These are phyloP conservation scores for Rhopalosiphum padi DNA, from an alignment of 1,140 invertebrate species.

Conservation along the genomic window DNA sequence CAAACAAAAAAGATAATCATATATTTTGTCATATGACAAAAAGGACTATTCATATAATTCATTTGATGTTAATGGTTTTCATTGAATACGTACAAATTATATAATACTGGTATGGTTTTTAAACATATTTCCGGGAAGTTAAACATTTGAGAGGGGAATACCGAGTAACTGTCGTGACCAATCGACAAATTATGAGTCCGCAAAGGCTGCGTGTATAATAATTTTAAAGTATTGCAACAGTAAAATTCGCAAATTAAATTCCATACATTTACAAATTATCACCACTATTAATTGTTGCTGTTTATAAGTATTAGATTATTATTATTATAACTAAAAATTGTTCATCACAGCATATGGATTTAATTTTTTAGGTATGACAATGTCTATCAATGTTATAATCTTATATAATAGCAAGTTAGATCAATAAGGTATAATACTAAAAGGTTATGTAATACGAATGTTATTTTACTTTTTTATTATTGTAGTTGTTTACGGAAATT, in stretches of 20 bases:
- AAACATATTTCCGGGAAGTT: background rate
- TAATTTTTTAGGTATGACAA: background rate
- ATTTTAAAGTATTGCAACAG: too few species aligned
- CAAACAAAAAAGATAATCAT: background rate
- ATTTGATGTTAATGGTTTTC: background rate
- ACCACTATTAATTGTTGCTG: background rate
- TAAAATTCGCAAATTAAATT: background rate
- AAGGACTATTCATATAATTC: background rate
- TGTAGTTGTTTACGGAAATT: background rate
- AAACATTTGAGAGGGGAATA: background rate
- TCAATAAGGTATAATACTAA: too few species aligned
- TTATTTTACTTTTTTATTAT: background rate
- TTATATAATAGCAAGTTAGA: too few species aligned
- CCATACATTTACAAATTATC: background rate
- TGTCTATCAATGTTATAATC: too few species aligned
- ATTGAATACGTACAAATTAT: background rate
- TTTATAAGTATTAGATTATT: background rate
- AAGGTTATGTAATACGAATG: too few species aligned
- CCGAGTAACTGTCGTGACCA: background rate
- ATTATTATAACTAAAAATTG: background rate
- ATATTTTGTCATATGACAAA: background rate
- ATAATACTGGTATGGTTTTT: background rate
- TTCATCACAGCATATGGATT: background rate
- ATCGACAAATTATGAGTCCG: too few species aligned
- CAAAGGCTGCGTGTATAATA: too few species aligned